phyloP scores from a whole-genome alignment of 2,888 invertebrate genomes.

The Corythucha ciliata region DNA sequence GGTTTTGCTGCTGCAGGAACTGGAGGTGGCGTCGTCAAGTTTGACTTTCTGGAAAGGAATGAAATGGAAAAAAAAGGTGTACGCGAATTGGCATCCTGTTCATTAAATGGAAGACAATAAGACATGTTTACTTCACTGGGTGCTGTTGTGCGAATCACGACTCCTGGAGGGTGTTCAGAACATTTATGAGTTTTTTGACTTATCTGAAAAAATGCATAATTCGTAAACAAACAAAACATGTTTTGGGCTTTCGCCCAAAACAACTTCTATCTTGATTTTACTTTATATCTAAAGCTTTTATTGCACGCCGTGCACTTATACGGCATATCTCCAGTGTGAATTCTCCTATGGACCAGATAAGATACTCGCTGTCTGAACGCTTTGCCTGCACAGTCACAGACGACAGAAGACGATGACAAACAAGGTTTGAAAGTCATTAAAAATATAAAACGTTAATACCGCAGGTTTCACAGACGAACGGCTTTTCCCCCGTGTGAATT shows the following conservation, averaged over 20 bases:
- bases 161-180: constrained; percentile 52
- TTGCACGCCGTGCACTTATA: constrained; percentile 72
- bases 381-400: constrained; percentile 53
- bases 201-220: constrained; percentile 50
- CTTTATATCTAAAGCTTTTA: constrained; percentile 74
- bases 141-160: no score
- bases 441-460: constrained; percentile 48
- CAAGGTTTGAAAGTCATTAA: neutral
- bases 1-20: no score
- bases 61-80: no score
- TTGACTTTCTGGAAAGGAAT: no score
- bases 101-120: no score
- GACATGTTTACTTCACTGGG: no score
- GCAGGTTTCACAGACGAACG: constrained; percentile 78
- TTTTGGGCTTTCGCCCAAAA: neutral
- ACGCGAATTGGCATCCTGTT: no score
- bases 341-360: constrained; percentile 72
- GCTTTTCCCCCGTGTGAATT: constrained; percentile 75
- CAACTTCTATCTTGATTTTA: constrained; percentile 37
- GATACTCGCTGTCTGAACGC: constrained; percentile 78
- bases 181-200: constrained; percentile 78
- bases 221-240: neutral
- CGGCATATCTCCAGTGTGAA: constrained; percentile 78
- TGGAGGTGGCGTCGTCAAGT: no score
- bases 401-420: constrained; percentile 5